phyloP scores from a whole-genome alignment of 2,888 invertebrate genomes.

The Rhingia campestris region DNA sequence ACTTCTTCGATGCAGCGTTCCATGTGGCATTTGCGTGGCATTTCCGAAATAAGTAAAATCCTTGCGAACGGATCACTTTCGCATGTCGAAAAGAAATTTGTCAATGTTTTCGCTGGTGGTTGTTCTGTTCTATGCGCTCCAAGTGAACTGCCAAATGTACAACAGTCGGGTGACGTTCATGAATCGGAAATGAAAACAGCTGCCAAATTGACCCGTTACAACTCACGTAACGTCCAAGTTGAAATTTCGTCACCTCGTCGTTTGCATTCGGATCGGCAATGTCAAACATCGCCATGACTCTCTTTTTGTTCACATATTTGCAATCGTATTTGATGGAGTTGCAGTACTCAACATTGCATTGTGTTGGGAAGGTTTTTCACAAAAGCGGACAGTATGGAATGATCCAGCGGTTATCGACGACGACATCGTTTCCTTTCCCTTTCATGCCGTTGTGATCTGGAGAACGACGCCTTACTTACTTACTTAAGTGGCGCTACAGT shows the following conservation, averaged over 20 bases:
- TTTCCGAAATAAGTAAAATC: conserved; percentile 78
- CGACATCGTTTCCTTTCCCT: conserved; percentile 58
- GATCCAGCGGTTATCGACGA: conserved; percentile 78
- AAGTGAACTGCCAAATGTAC: conserved; percentile 62
- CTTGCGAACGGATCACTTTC: conserved; percentile 76
- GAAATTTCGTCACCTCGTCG: conserved; percentile 29
- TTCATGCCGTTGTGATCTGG: conserved; percentile 63
- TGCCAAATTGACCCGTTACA: conserved; percentile 63
- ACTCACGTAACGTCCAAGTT: conserved; percentile 75
- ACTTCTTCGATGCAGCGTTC: conserved; percentile 78
- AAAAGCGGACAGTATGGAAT: conserved; percentile 79
- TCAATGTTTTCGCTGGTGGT: conserved; percentile 75
- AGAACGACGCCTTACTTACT: conserved; percentile 67
- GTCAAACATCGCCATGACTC: conserved; percentile 29
- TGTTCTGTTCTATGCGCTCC: conserved; percentile 70
- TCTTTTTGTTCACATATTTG: conserved; percentile 37
- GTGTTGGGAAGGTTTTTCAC: conserved; percentile 76
- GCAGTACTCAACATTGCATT: conserved; percentile 81
- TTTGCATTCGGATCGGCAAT: conserved; percentile 36
- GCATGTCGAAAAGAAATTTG: conserved; percentile 78
- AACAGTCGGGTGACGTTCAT: conserved; percentile 25
- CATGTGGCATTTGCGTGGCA: conserved; percentile 78
- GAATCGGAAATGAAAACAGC: conserved; percentile 65
- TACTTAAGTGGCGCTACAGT: too few relatives aligned
- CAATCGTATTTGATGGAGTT: conserved; percentile 75